phyloP scores from a whole-genome alignment of 2,888 invertebrate species.

The Brassicogethes aeneus region DNA sequence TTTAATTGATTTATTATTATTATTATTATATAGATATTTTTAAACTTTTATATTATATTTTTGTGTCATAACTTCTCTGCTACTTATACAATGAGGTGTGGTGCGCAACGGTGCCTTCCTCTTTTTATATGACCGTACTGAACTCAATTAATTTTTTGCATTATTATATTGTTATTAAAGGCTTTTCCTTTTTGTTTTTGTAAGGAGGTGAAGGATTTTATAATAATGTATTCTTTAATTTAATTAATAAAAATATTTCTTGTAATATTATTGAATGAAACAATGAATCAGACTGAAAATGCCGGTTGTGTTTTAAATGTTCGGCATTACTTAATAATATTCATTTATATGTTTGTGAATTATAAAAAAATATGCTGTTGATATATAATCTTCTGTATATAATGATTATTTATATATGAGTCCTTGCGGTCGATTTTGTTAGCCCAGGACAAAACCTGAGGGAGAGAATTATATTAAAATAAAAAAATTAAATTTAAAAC shows the following conservation, averaged over 20 bases:
- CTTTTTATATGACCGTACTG: constrained; percentile 36
- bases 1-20: too few species aligned
- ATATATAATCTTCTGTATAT: constrained; percentile 7
- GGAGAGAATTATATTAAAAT: constrained; percentile 40
- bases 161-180: constrained; percentile 12
- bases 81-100: constrained; percentile 35
- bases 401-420: constrained; percentile 25
- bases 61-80: neutral
- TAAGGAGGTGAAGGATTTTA: constrained; percentile 23
- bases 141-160: constrained; percentile 19
- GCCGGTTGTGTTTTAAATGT: constrained; percentile 13
- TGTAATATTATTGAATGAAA: constrained; percentile 13
- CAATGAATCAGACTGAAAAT: constrained; percentile 27
- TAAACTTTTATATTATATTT: too few species aligned
- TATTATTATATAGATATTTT: too few species aligned
- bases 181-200: constrained; percentile 17
- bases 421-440: constrained; percentile 41
- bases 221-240: constrained; percentile 16
- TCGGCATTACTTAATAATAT: constrained; percentile 24
- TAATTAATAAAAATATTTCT: constrained; percentile 15
- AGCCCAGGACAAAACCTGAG: constrained; percentile 40
- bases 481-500: constrained; percentile 15
- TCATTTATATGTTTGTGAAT: constrained; percentile 25
- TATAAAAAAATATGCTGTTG: constrained; percentile 15
- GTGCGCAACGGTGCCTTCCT: constrained; percentile 40